phyloP scores from a whole-genome alignment of 1,140 invertebrate species.

The Tachypleus tridentatus region DNA sequence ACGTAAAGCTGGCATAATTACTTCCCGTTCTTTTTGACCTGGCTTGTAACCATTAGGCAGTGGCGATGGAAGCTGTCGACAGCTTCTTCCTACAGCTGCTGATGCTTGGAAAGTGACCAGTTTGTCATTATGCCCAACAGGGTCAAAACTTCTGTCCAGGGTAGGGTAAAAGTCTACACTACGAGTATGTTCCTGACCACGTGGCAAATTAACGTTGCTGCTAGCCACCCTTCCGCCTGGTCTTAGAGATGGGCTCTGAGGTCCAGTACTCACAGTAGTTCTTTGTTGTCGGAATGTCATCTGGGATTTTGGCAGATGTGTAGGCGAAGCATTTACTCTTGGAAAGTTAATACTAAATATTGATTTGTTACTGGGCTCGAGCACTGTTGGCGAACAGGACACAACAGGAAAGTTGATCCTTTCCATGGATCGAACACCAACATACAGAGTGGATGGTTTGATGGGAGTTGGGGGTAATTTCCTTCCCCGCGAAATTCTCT shows the following conservation, averaged over 20 bases:
- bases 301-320: slow-evolving; percentile 40
- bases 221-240: slow-evolving; percentile 10
- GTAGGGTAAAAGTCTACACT: neutral
- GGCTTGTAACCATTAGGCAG: slow-evolving; percentile 74
- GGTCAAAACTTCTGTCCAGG: neutral
- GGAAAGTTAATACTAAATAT: slow-evolving; percentile 61
- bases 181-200: neutral
- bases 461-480: slow-evolving; percentile 70
- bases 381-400: slow-evolving; percentile 32
- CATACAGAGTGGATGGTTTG: slow-evolving; percentile 56
- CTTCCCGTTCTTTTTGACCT: slow-evolving; percentile 18
- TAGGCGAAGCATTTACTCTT: slow-evolving; percentile 81
- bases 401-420: slow-evolving; percentile 28
- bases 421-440: slow-evolving; percentile 43
- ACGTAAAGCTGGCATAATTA: slow-evolving; percentile 14
- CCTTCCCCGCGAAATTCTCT: slow-evolving; percentile 14
- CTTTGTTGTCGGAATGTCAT: slow-evolving; percentile 18
- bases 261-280: slow-evolving; percentile 13
- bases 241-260: slow-evolving; percentile 11
- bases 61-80: slow-evolving; percentile 63
- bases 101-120: slow-evolving; percentile 78
- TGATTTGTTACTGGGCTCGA: slow-evolving; percentile 34
- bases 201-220: slow-evolving; percentile 5
- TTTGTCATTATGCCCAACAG: slow-evolving; percentile 8
- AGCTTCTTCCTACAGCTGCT: slow-evolving; percentile 66